Evolutionary conservation across 2,113 vertebrate species (phyloP), one percentile per base, ranked within the genome.

Genomic region (Cyanoderma ruficeps): DNA sequence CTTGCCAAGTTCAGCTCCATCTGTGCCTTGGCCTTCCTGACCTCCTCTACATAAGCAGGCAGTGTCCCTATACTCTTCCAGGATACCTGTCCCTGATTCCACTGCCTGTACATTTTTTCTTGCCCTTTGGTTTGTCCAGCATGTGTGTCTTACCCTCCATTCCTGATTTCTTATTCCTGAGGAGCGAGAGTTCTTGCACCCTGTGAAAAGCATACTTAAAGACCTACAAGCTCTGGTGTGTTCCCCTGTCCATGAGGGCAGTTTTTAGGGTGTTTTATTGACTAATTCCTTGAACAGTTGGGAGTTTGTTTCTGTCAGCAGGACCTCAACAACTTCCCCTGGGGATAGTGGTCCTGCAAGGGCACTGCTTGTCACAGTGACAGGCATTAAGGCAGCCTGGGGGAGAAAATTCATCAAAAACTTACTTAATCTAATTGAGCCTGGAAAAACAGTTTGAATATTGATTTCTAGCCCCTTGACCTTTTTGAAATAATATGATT

Each of bases 401-500:
- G 37, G 63, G 39, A 78, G 31, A 76, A 82, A 89, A 90, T 47
- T 52, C 2, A 57, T 69, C 61, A 93, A 82, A 94, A 90, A 60
- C 35, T 56, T 82, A 55, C 31, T 84, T 77, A 55, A 27, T 37
- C 79, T 83, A 83, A 79, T 37, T 83, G 18, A 92, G 37, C 28
- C 82, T 88, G 37, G 67, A 83, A 91, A 96, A 95, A 55, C 21
- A 70, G 46, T 83, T 85, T 85, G 53, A 83, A 90, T 92, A 92
- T 86, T 86, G 94, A 86, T 92, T 90, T 83, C 31, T 76, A 41
- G 28, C 39, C 67, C 35, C 42, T 53, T 88, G 68, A 95, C 88
- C 88, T 90, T 85, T 87, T 24, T 15, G 25, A 90, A 92, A 96
- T 90, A 65, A 63, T 13, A 61, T 83, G 93, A 94, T 77, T 83